These are phyloP conservation scores for Mesopsocus fuscifrons DNA, from an alignment of 2,888 invertebrate genomes.

Conservation along the genomic window DNA sequence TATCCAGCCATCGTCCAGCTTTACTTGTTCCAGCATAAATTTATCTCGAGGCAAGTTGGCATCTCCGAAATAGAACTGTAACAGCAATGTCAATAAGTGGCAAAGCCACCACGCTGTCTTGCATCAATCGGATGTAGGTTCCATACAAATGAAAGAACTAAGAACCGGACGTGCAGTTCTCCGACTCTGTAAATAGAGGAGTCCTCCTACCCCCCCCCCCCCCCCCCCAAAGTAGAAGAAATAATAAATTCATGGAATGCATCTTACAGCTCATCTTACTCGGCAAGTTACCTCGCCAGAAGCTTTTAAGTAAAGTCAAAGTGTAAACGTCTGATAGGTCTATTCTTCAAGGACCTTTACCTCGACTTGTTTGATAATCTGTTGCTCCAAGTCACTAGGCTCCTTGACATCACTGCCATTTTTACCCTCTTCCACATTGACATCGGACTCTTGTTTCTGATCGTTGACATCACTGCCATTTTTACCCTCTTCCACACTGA, in stretches of 20 bases:
- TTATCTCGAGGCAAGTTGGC: conserved; percentile 81
- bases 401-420: conserved; percentile 8
- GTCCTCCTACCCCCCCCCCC: no score
- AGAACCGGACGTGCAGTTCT: background rate
- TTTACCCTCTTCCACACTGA: no score
- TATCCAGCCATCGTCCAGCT: conserved; percentile 82
- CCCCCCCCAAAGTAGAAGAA: no score
- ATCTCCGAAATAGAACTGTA: conserved; percentile 67
- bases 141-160: no score
- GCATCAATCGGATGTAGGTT: background rate
- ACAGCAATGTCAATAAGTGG: conserved; percentile 13
- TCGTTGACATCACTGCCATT: no score
- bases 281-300: background rate
- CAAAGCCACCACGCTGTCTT: no score
- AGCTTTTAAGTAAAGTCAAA: background rate
- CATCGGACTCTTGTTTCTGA: no score
- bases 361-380: conserved; percentile 42
- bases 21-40: conserved; percentile 74
- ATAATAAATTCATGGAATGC: conserved; percentile 1
- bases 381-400: conserved; percentile 29
- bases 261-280: background rate
- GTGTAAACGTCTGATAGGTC: no score
- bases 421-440: no score
- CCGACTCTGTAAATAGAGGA: background rate
- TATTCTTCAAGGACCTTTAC: conserved; percentile 17